These are phyloP conservation scores for Drosophila suzukii DNA, from an alignment of 1,140 invertebrate species.

Conservation along the genomic window DNA sequence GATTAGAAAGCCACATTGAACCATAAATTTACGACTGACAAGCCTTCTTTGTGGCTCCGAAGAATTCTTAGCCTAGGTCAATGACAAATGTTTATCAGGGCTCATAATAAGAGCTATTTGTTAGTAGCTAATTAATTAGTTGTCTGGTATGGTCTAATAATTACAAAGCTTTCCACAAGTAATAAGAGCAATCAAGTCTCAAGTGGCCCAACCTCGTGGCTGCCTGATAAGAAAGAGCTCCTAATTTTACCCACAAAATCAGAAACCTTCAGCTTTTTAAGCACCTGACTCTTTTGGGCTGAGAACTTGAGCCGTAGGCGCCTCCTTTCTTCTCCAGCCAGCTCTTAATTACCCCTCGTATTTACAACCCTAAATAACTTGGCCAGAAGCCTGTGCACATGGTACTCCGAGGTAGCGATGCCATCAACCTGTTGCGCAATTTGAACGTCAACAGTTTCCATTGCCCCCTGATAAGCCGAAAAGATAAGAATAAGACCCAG, in stretches of 20 bases:
- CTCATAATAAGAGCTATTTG: not conserved
- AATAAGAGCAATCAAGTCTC: conserved; percentile 37
- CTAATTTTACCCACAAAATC: conserved; percentile 12
- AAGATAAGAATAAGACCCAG: conserved; percentile 44
- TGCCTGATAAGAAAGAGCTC: conserved; percentile 16
- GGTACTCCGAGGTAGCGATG: conserved; percentile 6
- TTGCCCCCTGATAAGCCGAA: conserved; percentile 36
- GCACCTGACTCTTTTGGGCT: conserved; percentile 3
- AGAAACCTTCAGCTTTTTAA: conserved; percentile 5
- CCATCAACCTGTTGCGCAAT: conserved; percentile 36
- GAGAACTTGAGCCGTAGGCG: too few relatives aligned
- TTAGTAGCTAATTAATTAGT: conserved; percentile 6
- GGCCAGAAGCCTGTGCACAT: conserved; percentile 5
- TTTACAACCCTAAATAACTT: conserved; percentile 17
- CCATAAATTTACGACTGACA: conserved; percentile 23
- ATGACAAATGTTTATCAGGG: conserved; percentile 15
- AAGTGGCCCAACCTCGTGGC: conserved; percentile 37
- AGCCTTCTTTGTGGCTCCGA: not conserved
- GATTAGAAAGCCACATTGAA: conserved; percentile 26
- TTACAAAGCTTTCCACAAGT: conserved; percentile 36
- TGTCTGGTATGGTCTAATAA: conserved; percentile 16
- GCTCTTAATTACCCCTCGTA: conserved; percentile 8
- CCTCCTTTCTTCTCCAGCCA: conserved; percentile 1
- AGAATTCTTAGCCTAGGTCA: conserved; percentile 30
- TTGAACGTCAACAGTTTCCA: conserved; percentile 19